Conservation (phyloP, 1,140 invertebrate genomes). For the Sminthurides bifidus region DNA sequence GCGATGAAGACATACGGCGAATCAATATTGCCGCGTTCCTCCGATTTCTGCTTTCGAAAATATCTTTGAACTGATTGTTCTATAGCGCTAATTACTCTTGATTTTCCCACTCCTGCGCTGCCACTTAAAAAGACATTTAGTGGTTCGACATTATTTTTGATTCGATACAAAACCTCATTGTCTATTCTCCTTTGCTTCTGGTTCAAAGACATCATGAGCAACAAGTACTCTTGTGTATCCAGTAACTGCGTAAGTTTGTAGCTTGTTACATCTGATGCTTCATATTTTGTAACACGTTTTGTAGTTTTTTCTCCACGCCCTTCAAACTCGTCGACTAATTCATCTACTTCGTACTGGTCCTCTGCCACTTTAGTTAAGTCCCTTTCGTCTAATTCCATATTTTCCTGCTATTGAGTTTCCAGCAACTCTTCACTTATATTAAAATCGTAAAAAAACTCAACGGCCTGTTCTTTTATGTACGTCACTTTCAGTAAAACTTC, state of each 20-base stretch:
- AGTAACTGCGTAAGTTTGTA: too few relatives aligned
- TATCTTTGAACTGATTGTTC: background rate
- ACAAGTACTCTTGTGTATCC: too few relatives aligned
- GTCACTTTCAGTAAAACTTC: background rate
- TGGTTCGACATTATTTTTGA: background rate
- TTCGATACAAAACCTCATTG: background rate
- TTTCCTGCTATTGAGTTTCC: background rate
- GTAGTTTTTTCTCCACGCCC: too few relatives aligned
- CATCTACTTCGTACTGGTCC: too few relatives aligned
- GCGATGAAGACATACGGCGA: constrained; percentile 30
- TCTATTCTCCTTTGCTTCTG: constrained; percentile 3
- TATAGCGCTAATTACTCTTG: constrained; percentile 7
- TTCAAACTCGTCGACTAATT: too few relatives aligned
- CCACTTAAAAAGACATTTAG: constrained; percentile 5
- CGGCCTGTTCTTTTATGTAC: too few relatives aligned
- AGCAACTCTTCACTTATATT: background rate
- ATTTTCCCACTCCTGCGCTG: constrained; percentile 21
- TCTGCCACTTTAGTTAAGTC: too few relatives aligned
- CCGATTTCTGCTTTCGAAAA: background rate
- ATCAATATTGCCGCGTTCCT: too few relatives aligned
- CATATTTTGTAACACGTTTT: too few relatives aligned
- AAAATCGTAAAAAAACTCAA: background rate
- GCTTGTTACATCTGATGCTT: too few relatives aligned
- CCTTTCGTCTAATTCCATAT: background rate
- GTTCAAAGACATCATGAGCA: too few relatives aligned